Conservation (phyloP, 1,140 invertebrate species). For the Charaxes varanes region DNA sequence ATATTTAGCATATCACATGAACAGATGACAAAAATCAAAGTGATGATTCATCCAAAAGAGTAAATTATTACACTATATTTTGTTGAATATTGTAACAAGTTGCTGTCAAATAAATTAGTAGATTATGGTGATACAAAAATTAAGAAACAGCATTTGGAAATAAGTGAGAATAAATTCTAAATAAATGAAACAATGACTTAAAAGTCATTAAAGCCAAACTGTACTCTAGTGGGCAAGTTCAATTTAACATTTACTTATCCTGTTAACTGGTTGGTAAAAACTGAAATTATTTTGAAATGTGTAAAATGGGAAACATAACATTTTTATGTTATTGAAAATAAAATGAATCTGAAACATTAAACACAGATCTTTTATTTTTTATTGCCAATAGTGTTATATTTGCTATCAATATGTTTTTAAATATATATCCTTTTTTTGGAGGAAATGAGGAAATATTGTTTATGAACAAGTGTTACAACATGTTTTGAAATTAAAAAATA, state of each 20-base stretch:
- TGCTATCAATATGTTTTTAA: too few relatives aligned
- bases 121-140: constrained; percentile 57
- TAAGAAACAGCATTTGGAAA: constrained; percentile 67
- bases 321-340: constrained; percentile 77
- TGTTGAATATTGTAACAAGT: constrained; percentile 67
- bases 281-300: constrained; percentile 67
- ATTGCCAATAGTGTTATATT: too few relatives aligned
- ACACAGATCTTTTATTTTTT: constrained; percentile 16
- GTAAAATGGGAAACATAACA: constrained; percentile 73
- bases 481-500: too few relatives aligned
- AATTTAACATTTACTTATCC: constrained; percentile 55
- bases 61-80: constrained; percentile 68
- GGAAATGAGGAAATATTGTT: too few relatives aligned
- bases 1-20: constrained; percentile 67
- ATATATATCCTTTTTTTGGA: too few relatives aligned
- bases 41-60: constrained; percentile 54
- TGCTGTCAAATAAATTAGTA: constrained; percentile 57
- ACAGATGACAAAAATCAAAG: constrained; percentile 45
- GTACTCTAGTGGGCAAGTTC: constrained; percentile 57
- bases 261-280: constrained; percentile 61
- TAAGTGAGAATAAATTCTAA: constrained; percentile 65
- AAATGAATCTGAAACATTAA: constrained; percentile 74
- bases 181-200: constrained; percentile 44
- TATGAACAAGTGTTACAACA: too few relatives aligned
- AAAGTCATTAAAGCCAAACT: constrained; percentile 57